phyloP scores from a whole-genome alignment of 2,797 vertebrate genomes.

The Acrocephalus scirpaceus region DNA sequence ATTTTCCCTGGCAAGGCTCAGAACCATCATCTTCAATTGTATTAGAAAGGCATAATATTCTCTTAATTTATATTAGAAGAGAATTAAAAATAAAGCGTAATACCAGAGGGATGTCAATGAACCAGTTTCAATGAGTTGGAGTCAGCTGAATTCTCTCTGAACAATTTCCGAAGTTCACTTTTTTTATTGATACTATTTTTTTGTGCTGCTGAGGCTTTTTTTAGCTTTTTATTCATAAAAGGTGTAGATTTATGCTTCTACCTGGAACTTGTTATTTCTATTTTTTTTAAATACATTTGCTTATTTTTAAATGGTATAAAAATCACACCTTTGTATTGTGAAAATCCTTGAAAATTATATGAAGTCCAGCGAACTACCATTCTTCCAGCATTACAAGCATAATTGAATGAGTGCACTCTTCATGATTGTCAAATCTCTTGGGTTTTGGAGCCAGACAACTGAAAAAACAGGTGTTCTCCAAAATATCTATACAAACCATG shows the following conservation, averaged over 20 bases:
- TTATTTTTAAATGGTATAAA: background rate
- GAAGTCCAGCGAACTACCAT: background rate
- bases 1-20: background rate
- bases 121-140: background rate
- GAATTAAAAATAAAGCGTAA: background rate
- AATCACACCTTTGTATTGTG: background rate
- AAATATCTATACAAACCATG: rapidly evolving
- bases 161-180: background rate
- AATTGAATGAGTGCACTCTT: background rate
- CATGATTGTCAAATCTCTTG: background rate
- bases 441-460: background rate
- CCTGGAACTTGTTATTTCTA: background rate
- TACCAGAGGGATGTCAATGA: background rate
- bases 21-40: background rate
- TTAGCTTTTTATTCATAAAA: background rate
- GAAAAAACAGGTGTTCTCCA: background rate
- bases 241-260: background rate
- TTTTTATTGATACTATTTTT: background rate
- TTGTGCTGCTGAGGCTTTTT: background rate
- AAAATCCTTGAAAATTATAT: background rate
- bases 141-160: background rate
- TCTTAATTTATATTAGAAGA: background rate
- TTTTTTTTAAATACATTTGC: background rate
- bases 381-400: background rate
- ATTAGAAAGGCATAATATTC: background rate